Evolutionary conservation across 1,140 invertebrate genomes (phyloP).

Genomic region (Drosophila ironensis): DNA sequence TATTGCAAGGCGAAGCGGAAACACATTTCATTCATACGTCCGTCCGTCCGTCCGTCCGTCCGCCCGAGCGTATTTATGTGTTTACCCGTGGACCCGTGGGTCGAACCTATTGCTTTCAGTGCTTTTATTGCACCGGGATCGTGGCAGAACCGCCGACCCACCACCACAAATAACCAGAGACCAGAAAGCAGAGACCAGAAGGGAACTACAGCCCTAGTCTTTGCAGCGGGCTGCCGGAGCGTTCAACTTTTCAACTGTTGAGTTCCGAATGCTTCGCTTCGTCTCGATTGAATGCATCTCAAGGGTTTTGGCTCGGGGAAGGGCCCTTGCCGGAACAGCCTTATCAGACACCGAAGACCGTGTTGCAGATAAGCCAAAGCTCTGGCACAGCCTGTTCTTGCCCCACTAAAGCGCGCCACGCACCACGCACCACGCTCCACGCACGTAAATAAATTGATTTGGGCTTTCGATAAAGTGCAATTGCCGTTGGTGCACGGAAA

Average conservation of each 20-base stretch:
- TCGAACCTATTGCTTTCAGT: slow-evolving; percentile 69
- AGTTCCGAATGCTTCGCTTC: slow-evolving; percentile 19
- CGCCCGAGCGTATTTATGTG: too few species aligned
- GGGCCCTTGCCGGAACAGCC: neutral
- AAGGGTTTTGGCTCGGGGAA: neutral
- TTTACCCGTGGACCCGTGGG: slow-evolving; percentile 26
- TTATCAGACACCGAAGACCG: slow-evolving; percentile 54
- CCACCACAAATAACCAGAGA: neutral
- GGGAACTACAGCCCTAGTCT: too few species aligned
- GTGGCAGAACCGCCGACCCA: slow-evolving; percentile 8
- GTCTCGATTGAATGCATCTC: slow-evolving; percentile 24
- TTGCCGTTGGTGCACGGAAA: neutral
- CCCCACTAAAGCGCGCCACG: slow-evolving; percentile 28
- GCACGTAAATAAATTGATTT: slow-evolving; percentile 76
- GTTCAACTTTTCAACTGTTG: slow-evolving; percentile 49
- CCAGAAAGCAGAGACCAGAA: neutral
- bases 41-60: slow-evolving; percentile 13
- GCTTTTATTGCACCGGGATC: slow-evolving; percentile 67
- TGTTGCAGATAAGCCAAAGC: slow-evolving; percentile 62
- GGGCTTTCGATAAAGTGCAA: slow-evolving; percentile 62
- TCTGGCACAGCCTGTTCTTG: slow-evolving; percentile 22
- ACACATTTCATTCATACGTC: slow-evolving; percentile 46
- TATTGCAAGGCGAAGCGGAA: slow-evolving; percentile 76
- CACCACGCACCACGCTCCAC: too few species aligned
- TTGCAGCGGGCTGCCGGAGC: too few species aligned